These are phyloP conservation scores for Serinus canaria DNA, from an alignment of 2,113 vertebrate genomes.

Conservation along the genomic window DNA sequence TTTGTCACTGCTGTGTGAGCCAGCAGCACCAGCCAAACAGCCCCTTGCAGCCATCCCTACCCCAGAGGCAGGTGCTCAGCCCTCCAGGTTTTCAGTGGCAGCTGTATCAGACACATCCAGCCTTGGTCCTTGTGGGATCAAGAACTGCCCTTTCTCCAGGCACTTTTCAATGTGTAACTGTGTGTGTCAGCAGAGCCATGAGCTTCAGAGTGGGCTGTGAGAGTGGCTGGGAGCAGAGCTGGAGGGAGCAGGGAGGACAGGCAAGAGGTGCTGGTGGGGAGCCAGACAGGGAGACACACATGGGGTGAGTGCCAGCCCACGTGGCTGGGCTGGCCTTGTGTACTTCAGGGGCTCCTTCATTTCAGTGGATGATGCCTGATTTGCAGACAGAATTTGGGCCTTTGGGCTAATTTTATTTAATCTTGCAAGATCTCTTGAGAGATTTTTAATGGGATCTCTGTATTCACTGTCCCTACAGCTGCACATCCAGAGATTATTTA, in stretches of 20 bases:
- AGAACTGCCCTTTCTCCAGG: background rate
- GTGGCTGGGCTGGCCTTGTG: background rate
- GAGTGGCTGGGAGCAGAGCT: background rate
- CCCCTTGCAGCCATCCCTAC: background rate
- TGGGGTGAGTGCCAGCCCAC: accelerated
- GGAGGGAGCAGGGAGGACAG: background rate
- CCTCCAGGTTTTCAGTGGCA: background rate
- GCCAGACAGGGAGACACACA: background rate
- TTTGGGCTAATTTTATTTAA: conserved; percentile 39
- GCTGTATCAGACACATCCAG: background rate
- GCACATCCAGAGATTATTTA: conserved; percentile 6
- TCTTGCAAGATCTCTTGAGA: conserved; percentile 13
- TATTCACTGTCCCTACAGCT: background rate
- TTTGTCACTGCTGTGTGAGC: background rate
- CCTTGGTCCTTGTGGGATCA: accelerated
- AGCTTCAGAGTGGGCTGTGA: no score
- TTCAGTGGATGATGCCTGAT: background rate
- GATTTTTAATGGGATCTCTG: background rate
- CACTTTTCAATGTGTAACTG: background rate
- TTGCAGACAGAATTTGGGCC: background rate
- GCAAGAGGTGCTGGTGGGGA: background rate
- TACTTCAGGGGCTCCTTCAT: background rate
- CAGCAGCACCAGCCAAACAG: background rate
- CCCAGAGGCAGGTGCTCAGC: accelerated
- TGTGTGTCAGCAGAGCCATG: accelerated